A percentile compares a stretch with the other conserved stretches of the same genome.
Conservation (phyloP, 2,888 invertebrate genomes). For the Synanthedon formicaeformis region DNA sequence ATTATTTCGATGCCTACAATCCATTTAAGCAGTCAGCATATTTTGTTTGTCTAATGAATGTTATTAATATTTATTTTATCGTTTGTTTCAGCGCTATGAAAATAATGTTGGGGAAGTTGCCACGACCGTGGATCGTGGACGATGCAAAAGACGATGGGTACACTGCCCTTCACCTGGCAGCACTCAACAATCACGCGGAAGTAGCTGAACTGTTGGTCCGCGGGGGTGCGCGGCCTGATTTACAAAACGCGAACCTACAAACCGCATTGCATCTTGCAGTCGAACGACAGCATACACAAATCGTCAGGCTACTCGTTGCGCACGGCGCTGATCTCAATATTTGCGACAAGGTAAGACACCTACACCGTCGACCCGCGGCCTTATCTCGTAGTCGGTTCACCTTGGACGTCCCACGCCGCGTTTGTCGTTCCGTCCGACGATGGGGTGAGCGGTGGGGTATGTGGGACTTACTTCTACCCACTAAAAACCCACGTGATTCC, state of each 20-base stretch:
- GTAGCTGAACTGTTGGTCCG: constrained; percentile 92
- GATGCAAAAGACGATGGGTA: constrained; percentile 99
- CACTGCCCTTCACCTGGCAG: constrained; percentile 94
- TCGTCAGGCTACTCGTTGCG: constrained; percentile 91
- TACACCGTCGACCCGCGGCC: background rate
- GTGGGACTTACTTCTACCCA: no score
- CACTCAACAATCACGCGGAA: constrained; percentile 96
- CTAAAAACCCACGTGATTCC: no score
- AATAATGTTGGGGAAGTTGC: constrained; percentile 91
- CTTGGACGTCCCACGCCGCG: no score
- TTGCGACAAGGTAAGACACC: constrained; percentile 87
- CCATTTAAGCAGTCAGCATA: background rate
- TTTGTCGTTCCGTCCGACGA: no score
- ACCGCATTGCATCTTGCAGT: constrained; percentile 95
- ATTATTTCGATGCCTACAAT: no score
- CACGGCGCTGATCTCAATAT: constrained; percentile 95
- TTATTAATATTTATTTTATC: constrained; percentile 1
- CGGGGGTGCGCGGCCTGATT: constrained; percentile 93
- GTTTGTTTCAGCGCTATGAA: constrained; percentile 88
- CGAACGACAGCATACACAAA: constrained; percentile 97
- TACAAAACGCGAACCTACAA: constrained; percentile 96
- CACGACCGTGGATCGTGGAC: constrained; percentile 96
- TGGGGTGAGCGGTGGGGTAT: no score
- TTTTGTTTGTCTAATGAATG: background rate
- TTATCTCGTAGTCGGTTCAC: no score